Evolutionary conservation across 2,113 vertebrate genomes (phyloP).

Genomic region (Platanista minor): DNA sequence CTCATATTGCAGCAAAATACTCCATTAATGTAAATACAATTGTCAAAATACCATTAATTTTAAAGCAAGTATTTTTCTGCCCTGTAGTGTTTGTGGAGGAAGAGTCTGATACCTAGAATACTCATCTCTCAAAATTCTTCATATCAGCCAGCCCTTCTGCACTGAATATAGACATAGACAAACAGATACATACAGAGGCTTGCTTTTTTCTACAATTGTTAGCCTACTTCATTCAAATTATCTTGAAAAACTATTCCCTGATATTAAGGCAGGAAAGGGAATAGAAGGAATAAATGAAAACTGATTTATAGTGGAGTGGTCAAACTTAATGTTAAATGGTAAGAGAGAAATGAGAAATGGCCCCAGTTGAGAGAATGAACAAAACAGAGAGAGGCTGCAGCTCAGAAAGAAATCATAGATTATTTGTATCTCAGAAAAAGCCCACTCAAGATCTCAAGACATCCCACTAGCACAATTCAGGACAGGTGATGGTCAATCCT

Average conservation of each 20-base stretch:
- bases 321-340: not conserved
- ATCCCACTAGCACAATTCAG: not conserved
- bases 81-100: not conserved
- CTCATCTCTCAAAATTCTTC: not conserved
- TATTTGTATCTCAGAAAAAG: not conserved
- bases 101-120: not conserved
- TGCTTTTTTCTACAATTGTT: not conserved
- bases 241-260: not conserved
- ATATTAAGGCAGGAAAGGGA: not conserved
- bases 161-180: not conserved
- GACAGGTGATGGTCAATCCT: not conserved
- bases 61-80: not conserved
- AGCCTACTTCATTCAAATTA: not conserved
- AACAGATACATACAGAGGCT: not conserved
- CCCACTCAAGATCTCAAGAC: not conserved
- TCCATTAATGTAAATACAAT: not conserved
- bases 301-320: not conserved
- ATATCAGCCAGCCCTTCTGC: not conserved
- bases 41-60: not conserved
- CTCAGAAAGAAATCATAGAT: not conserved
- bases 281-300: not conserved
- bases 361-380: not conserved
- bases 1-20: not conserved
- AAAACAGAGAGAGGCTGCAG: not conserved
- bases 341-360: not conserved